Percentiles rank a stretch among this genome's conserved stretches.
Conservation (phyloP, 1,140 invertebrate species). For the Aplysia californica region DNA sequence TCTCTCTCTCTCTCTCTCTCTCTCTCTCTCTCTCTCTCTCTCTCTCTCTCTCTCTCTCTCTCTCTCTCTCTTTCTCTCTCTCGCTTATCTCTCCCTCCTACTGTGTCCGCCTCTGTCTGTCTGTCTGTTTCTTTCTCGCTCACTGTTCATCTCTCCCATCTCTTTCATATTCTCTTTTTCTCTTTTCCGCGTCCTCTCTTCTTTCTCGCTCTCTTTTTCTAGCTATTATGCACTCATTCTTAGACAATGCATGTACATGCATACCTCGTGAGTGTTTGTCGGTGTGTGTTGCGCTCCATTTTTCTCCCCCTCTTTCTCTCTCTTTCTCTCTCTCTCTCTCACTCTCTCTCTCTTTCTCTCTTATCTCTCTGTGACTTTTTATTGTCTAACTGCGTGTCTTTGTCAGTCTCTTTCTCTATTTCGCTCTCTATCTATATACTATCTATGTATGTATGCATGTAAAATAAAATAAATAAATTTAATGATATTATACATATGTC, state of each 20-base stretch:
- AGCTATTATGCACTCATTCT: no score
- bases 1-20: constrained; percentile 4
- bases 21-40: neutral
- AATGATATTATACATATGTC: neutral
- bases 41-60: constrained; percentile 4
- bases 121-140: constrained; percentile 2
- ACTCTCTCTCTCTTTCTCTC: neutral
- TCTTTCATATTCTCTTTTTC: neutral
- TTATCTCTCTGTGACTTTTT: neutral
- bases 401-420: neutral
- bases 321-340: constrained; percentile 11
- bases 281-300: no score
- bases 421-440: neutral
- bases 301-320: neutral
- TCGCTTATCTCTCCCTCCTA: neutral
- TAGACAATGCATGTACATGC: no score
- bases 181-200: neutral
- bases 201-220: neutral
- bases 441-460: neutral
- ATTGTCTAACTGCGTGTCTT: constrained; percentile 4
- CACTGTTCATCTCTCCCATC: neutral
- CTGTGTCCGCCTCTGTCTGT: neutral
- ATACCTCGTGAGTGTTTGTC: no score
- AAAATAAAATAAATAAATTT: neutral
- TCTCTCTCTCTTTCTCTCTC: constrained; percentile 1